These are phyloP conservation scores for Pollicipes pollicipes DNA, from an alignment of 1,140 invertebrate species.

Conservation along the genomic window DNA sequence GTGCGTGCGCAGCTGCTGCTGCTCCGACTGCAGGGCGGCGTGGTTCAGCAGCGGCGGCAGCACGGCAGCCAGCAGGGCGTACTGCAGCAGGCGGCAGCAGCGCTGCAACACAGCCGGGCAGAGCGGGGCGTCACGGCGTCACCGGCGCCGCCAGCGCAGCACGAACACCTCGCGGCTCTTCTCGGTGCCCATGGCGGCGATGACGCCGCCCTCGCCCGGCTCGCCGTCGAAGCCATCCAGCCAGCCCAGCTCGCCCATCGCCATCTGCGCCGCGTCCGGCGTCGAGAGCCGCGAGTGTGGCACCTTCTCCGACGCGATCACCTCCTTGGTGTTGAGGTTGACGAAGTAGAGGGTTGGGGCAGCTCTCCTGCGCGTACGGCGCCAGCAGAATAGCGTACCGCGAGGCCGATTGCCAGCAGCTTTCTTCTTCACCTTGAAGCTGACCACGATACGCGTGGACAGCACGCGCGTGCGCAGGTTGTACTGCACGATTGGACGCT, in stretches of 20 bases:
- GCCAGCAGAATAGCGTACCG: slow-evolving; percentile 20
- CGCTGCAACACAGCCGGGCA: not conserved
- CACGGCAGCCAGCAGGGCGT: slow-evolving; percentile 49
- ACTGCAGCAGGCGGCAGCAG: slow-evolving; percentile 46
- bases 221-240: slow-evolving; percentile 20
- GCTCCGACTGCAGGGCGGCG: slow-evolving; percentile 37
- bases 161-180: not conserved
- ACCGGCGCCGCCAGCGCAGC: not conserved
- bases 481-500: not conserved
- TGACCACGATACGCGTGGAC: slow-evolving; percentile 7
- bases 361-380: slow-evolving; percentile 14
- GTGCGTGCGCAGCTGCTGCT: slow-evolving; percentile 46
- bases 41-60: slow-evolving; percentile 1
- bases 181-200: not conserved
- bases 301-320: slow-evolving; percentile 17
- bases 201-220: not conserved
- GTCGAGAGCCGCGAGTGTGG: slow-evolving; percentile 20
- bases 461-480: not conserved
- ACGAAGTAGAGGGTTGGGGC: slow-evolving; percentile 20
- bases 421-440: slow-evolving; percentile 21
- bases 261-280: slow-evolving; percentile 19
- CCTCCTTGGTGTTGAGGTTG: slow-evolving; percentile 16
- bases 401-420: slow-evolving; percentile 20
- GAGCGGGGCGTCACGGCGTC: not conserved
- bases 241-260: slow-evolving; percentile 19